phyloP scores from a whole-genome alignment of 2,797 vertebrate genomes.

The Sebastes nivosus region DNA sequence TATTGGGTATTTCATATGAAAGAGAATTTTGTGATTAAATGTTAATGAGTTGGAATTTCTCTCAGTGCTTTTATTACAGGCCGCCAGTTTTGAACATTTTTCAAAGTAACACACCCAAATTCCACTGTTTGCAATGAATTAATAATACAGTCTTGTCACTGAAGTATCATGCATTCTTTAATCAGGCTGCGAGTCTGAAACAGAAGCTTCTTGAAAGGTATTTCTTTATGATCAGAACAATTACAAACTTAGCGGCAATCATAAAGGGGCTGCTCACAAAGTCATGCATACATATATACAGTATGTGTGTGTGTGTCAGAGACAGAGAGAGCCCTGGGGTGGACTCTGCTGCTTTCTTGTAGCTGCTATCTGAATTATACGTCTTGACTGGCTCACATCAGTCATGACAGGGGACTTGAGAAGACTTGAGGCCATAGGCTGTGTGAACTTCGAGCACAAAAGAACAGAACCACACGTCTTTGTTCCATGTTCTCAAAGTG shows the following conservation, averaged over 20 bases:
- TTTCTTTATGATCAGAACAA: slow-evolving; percentile 84
- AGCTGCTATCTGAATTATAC: slow-evolving; percentile 53
- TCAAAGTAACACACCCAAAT: slow-evolving; percentile 94
- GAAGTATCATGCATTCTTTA: slow-evolving; percentile 92
- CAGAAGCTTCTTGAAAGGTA: slow-evolving; percentile 85
- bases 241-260: slow-evolving; percentile 79
- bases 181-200: slow-evolving; percentile 82
- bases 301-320: slow-evolving; percentile 9
- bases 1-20: slow-evolving; percentile 96
- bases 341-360: slow-evolving; percentile 47
- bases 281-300: slow-evolving; percentile 47
- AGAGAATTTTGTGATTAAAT: slow-evolving; percentile 94
- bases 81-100: slow-evolving; percentile 95
- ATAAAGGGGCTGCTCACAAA: slow-evolving; percentile 54
- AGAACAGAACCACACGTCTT: slow-evolving; percentile 56
- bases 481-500: slow-evolving; percentile 63
- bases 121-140: slow-evolving; percentile 96
- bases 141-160: slow-evolving; percentile 92
- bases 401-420: slow-evolving; percentile 50
- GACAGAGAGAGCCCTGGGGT: slow-evolving; percentile 41
- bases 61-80: slow-evolving; percentile 92
- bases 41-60: slow-evolving; percentile 95
- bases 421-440: slow-evolving; percentile 62
- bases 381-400: slow-evolving; percentile 69
- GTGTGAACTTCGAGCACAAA: slow-evolving; percentile 63